Evolutionary conservation across 2,888 invertebrate species (phyloP).

Genomic region (Sclerodermus sp.): DNA sequence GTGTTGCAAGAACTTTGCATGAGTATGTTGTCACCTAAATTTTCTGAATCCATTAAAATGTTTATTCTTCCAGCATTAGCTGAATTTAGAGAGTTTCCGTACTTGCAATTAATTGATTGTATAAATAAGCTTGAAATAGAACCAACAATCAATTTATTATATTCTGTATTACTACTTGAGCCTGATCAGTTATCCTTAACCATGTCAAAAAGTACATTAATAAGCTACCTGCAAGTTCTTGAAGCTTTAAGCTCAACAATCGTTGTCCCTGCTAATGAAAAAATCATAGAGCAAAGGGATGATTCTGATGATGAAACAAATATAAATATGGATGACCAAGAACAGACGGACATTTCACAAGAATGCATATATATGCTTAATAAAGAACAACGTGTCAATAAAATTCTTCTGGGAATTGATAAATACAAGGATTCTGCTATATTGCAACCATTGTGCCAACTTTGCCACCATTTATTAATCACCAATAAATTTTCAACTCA

Average conservation of each 20-base stretch:
- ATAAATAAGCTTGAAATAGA: conserved; percentile 55
- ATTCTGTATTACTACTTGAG: conserved; percentile 70
- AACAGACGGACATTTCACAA: conserved; percentile 60
- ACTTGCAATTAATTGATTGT: conserved; percentile 58
- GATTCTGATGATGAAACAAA: conserved; percentile 63
- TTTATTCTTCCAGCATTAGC: conserved; percentile 73
- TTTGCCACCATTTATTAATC: conserved; percentile 82
- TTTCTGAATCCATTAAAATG: conserved; percentile 70
- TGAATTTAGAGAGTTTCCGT: conserved; percentile 58
- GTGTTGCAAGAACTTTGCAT: conserved; percentile 64
- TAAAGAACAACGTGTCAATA: conserved; percentile 64
- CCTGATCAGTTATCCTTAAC: conserved; percentile 61
- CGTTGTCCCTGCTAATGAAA: conserved; percentile 54
- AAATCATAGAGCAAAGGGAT: conserved; percentile 57
- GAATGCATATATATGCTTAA: conserved; percentile 70
- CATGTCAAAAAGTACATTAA: conserved; percentile 42
- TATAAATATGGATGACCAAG: conserved; percentile 62
- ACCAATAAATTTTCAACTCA: conserved; percentile 81
- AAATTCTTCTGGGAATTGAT: conserved; percentile 60
- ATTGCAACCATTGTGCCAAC: conserved; percentile 70
- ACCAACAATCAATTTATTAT: conserved; percentile 69
- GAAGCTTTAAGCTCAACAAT: conserved; percentile 58
- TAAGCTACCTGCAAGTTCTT: conserved; percentile 64
- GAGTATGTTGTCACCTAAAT: conserved; percentile 68
- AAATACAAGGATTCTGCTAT: conserved; percentile 61